Conservation (phyloP, 2,113 vertebrate genomes). For the Halichoerus grypus region DNA sequence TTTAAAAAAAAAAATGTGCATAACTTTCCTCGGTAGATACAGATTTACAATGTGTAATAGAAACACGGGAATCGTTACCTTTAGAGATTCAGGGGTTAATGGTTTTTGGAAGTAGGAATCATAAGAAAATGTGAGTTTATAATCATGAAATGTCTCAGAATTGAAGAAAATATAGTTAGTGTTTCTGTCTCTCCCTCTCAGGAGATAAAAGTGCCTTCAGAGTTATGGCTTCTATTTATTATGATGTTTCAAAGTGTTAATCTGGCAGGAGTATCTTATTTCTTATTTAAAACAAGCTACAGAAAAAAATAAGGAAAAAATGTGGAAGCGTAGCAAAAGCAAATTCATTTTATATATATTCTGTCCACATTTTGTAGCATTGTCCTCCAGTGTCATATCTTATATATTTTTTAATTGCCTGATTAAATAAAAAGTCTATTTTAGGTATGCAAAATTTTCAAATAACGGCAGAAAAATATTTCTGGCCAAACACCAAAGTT, state of each 20-base stretch:
- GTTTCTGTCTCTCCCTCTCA: slow-evolving; percentile 49
- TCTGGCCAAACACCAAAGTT: slow-evolving; percentile 77
- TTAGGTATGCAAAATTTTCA: slow-evolving; percentile 90
- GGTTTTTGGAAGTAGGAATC: background rate
- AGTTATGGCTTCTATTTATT: slow-evolving; percentile 80
- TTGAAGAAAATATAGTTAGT: slow-evolving; percentile 61
- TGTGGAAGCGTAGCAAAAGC: slow-evolving; percentile 82
- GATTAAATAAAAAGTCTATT: slow-evolving; percentile 88
- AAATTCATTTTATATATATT: slow-evolving; percentile 88
- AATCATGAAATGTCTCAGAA: slow-evolving; percentile 19
- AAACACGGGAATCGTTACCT: background rate
- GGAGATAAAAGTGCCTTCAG: slow-evolving; percentile 68
- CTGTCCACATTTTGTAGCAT: slow-evolving; percentile 86
- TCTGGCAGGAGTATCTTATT: slow-evolving; percentile 76
- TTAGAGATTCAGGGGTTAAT: slow-evolving; percentile 38
- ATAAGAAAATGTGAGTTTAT: slow-evolving; percentile 44
- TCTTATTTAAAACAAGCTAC: slow-evolving; percentile 78
- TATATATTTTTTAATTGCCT: slow-evolving; percentile 86
- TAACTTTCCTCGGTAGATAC: background rate
- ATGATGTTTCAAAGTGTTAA: slow-evolving; percentile 73
- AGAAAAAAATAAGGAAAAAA: slow-evolving; percentile 22
- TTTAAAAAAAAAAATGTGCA: background rate
- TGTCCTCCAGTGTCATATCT: slow-evolving; percentile 87
- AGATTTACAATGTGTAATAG: background rate
- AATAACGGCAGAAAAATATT: slow-evolving; percentile 84